A percentile compares a stretch with the other conserved stretches of the same genome.
These are phyloP conservation scores for Patella ulyssiponensis DNA, from an alignment of 2,888 invertebrate species.

Conservation along the genomic window DNA sequence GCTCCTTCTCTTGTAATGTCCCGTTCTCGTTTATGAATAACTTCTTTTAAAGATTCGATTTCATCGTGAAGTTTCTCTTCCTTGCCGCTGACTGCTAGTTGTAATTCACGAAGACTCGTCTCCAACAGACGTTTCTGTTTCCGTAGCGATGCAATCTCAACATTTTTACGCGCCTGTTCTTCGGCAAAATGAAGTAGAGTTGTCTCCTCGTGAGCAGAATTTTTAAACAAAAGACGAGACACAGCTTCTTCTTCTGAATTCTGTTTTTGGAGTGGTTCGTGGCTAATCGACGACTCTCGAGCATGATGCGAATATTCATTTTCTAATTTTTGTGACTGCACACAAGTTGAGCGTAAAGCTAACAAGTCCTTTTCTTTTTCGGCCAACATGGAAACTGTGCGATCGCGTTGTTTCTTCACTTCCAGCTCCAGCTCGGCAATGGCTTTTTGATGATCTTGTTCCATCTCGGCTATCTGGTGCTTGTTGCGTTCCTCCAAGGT, in stretches of 20 bases:
- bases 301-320: conserved; percentile 19
- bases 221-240: conserved; percentile 47
- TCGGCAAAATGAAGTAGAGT: conserved; percentile 85
- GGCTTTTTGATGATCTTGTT: conserved; percentile 80
- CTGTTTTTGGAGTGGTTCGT: conserved; percentile 18
- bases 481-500: conserved; percentile 67
- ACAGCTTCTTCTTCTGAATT: conserved; percentile 55
- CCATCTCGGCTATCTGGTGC: conserved; percentile 69
- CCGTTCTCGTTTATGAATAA: conserved; percentile 72
- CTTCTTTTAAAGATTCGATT: conserved; percentile 76
- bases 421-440: conserved; percentile 68
- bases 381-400: conserved; percentile 83
- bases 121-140: conserved; percentile 79
- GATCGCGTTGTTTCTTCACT: conserved; percentile 82
- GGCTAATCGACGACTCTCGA: too few relatives aligned
- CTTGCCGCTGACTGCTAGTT: conserved; percentile 68
- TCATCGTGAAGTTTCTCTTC: conserved; percentile 73
- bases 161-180: conserved; percentile 85
- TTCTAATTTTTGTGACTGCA: conserved; percentile 44
- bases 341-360: conserved; percentile 63
- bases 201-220: conserved; percentile 56
- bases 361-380: conserved; percentile 81
- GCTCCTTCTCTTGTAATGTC: conserved; percentile 82
- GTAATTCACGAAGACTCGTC: conserved; percentile 76
- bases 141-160: conserved; percentile 82